Base-by-base conservation (phyloP, 2,113 vertebrate genomes). In the Tyto alba region DNA sequence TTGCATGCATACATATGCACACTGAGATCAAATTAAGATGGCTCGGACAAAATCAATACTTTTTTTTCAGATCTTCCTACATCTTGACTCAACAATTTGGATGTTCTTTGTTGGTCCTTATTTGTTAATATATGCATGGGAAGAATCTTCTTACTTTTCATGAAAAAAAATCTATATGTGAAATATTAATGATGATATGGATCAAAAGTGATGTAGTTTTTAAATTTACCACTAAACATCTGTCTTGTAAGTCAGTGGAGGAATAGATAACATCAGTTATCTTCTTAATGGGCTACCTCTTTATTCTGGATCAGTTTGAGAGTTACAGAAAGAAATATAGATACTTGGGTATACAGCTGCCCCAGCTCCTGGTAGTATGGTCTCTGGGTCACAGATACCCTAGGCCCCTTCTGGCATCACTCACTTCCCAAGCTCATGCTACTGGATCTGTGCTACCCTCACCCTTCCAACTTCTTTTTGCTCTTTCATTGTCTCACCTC, bases 361-460 rank as follows among this genome's bases (percentile, higher is more conserved):
- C 20, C 16, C 15, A 63, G 17, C 7, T 59, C 66, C 56, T 43
- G 23, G 32, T 13, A 91, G 27, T 2, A 0, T 26, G 17, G 25
- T 34, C 16, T 62, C 40, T 75, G n/a, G 11, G 36, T 83, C 48
- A 69, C 6, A 81, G 43, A 29, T 14, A 9, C 10, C 23, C 12
- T 74, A 7, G 17, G 6, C 6, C 15, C 55, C 19, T 88, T 23
- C 17, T 57, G 32, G 16, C 15, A 87, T 43, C 15, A 16, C 50
- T 68, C 5, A 1, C 18, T 62, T 59, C 43, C 30, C 5, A 0
- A 43, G 7, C 43, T 20, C 29, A 1, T 11, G 22, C 13, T 5
- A 7, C 9, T 36, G 38, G 14, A 53, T 36, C 38, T 63, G 19
- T 23, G 5, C 34, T 45, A 22, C 19, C 13, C 41, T 41, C 7